Evolutionary conservation across 2,113 vertebrate genomes (phyloP), one percentile per base, ranked within the genome.

Genomic region (Ariopsis seemanni): DNA sequence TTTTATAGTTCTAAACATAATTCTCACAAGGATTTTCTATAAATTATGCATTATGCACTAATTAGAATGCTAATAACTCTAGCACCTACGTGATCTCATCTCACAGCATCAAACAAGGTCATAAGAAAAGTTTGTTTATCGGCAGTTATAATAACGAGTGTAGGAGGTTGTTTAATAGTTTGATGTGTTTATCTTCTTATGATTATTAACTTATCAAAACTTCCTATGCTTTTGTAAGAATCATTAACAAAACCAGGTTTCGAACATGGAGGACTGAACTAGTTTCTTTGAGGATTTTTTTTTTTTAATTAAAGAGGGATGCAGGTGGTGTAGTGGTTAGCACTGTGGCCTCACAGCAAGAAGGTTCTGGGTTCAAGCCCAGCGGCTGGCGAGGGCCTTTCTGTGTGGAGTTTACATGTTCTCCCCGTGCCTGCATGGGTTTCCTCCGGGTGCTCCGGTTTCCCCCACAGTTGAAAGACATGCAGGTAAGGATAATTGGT

Each of bases 41-140:
- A 72, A 88, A 77, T 83, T 78, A 48, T 83, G 81, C 27, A 87
- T 87, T 42, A 65, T 63, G 58, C 77, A 62, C 71, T 88, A 84
- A 88, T 78, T 84, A 55, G 15, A 77, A 84, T 65, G n/a, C 69
- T 62, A 83, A 77, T 81, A 84, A 87, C 42, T 77, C 7, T 82
- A 30, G 84, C 27, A 77, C 72, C 50, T 84, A 57, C 72, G 34
- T 62, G 72, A 84, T 78, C 82, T 34, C 57, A 84, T 78, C 82
- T 34, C 57, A 78, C 42, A 82, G 72, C 80, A 87, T 58, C 42
- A 75, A 75, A 53, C 34, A 87, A 83, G 42, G 86, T 63, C 71
- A 63, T 57, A n/a, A 65, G 20, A 88, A 78, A 83, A 67, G 34
- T 75, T 30, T 48, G 77, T 55, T 71, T 79, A 30, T 25, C 2